Base-by-base conservation (phyloP, 2,113 vertebrate genomes). In the Otis tarda region DNA sequence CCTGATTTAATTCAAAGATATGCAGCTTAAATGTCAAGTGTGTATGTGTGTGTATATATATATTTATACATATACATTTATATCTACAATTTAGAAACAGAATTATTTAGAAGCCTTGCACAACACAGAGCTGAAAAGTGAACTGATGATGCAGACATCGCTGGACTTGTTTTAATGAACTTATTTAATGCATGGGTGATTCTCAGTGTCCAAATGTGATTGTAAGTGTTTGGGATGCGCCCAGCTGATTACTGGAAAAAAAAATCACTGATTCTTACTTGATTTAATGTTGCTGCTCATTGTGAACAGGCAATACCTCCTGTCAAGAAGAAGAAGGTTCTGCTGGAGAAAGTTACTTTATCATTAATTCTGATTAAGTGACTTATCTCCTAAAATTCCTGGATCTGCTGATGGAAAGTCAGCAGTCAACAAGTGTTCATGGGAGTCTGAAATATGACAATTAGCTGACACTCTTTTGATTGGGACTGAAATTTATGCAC, bases 1-100 rank as follows among this genome's bases (percentile, higher is more conserved):
- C 35, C 83, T 96, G 89, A 57, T 87, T 95, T 89, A 95, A 83
- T 82, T 73, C 64, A 84, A 97, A 96, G 88, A 68, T 94, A 94
- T 93, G 83, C 67, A 89, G 70, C 65, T 96, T 93, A 97, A 97
- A 94, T 95, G 82, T 90, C 45, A 88, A 95, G 21, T 13, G 3
- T 45, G 2, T 14, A 13, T 41, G 11, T 53, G 2, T 30, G 2
- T 52, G 33, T 31, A 59, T 5, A 23, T 11, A 12, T 52, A n/a
- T 31, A 5, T 33, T 57, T 24, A 45, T 21, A 25, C 1, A 25
- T 21, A 83, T 41, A 17, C 47, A 45, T 90, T 75, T 87, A 87
- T 81, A 94, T 91, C 84, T 95, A 75, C 84, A 85, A 57, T 83
- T 83, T 69, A 91, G 85, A 93, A 96, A 63, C 68, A 83, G 61